Percentiles rank a stretch among this genome's conserved stretches.
Evolutionary conservation across 2,113 vertebrate species (phyloP).

Genomic region (Sialia sialis): DNA sequence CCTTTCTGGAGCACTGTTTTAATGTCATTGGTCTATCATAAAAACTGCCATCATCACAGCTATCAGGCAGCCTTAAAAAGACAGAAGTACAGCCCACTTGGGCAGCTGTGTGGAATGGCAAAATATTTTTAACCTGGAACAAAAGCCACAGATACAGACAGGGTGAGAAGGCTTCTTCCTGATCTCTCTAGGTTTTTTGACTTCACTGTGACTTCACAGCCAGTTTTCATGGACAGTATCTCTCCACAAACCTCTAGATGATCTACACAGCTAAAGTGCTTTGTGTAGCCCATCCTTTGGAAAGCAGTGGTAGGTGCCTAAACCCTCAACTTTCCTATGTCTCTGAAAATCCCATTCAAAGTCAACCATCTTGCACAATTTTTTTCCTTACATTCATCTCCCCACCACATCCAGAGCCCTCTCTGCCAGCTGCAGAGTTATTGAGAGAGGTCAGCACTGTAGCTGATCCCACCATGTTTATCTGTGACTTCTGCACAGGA

Average conservation of each 20-base stretch:
- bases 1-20: not conserved
- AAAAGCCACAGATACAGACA: not conserved
- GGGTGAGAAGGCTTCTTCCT: not conserved
- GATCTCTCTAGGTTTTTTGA: not conserved
- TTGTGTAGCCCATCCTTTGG: not conserved
- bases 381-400: not conserved
- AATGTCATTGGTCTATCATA: not conserved
- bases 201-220: rapidly evolving
- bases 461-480: not conserved
- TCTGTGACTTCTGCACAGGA: not conserved
- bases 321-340: not conserved
- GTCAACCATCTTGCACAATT: not conserved
- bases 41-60: not conserved
- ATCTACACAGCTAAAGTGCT: not conserved
- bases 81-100: not conserved
- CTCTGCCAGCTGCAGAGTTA: not conserved
- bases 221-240: not conserved
- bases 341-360: not conserved
- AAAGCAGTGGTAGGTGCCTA: not conserved
- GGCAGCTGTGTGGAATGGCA: not conserved
- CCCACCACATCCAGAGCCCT: not conserved
- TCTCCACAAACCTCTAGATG: not conserved
- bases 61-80: not conserved
- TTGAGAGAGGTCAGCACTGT: not conserved
- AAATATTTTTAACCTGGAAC: not conserved